A percentile compares a stretch with the other conserved stretches of the same genome.
These are phyloP conservation scores for Terrapene triunguis DNA, from an alignment of 2,113 vertebrate genomes.

Conservation along the genomic window DNA sequence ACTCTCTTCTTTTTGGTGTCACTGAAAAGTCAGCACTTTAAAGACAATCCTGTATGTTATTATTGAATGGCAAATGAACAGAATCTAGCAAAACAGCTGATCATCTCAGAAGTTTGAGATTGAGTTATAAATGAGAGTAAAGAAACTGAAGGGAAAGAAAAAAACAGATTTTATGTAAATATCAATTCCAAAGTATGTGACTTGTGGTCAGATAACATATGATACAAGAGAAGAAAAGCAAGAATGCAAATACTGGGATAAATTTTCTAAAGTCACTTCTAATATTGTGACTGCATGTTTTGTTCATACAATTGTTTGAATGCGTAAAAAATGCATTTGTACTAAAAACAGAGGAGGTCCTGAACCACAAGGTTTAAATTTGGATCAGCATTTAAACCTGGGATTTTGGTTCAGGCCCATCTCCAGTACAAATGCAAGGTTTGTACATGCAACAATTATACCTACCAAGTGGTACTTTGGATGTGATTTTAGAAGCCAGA, in stretches of 20 bases:
- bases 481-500: neutral
- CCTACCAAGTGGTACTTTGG: neutral
- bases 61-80: neutral
- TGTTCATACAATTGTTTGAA: conserved; percentile 35
- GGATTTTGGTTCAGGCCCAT: neutral
- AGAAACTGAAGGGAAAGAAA: neutral
- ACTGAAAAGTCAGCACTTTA: neutral
- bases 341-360: neutral
- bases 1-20: neutral
- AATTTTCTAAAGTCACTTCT: conserved; percentile 63
- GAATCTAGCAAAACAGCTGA: neutral
- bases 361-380: conserved; percentile 59
- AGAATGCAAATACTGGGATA: conserved; percentile 58
- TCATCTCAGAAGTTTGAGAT: neutral
- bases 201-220: conserved; percentile 52
- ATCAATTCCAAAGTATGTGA: conserved; percentile 58
- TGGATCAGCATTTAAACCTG: conserved; percentile 18
- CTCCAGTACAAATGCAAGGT: neutral
- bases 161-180: conserved; percentile 26
- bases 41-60: neutral
- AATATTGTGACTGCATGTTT: conserved; percentile 66
- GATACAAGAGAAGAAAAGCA: conserved; percentile 47
- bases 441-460: neutral
- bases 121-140: conserved; percentile 18
- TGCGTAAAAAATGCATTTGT: conserved; percentile 56